A percentile compares a stretch with the other conserved stretches of the same genome.
These are phyloP conservation scores for Tachina lurida DNA, from an alignment of 2,888 invertebrate genomes.

Conservation along the genomic window DNA sequence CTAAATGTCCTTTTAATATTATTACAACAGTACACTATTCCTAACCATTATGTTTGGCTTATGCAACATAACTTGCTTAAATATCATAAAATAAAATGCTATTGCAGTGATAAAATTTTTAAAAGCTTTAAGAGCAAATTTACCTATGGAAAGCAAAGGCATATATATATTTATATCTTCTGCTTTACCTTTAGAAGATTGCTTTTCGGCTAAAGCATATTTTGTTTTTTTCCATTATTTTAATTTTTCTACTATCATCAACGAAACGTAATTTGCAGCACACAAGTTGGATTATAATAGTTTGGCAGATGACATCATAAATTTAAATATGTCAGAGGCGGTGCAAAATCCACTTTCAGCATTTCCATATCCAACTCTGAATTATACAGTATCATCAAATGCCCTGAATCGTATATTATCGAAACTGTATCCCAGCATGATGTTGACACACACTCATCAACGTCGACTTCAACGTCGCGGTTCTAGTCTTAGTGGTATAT, in stretches of 20 bases:
- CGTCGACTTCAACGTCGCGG: slow-evolving; percentile 69
- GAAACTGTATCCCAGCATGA: slow-evolving; percentile 70
- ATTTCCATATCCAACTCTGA: not conserved
- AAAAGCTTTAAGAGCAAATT: too few species aligned
- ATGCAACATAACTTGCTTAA: too few species aligned
- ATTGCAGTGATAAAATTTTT: too few species aligned
- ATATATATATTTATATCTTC: too few species aligned
- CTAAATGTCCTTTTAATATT: too few species aligned
- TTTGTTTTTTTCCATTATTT: not conserved
- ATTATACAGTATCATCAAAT: not conserved
- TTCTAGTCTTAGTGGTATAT: slow-evolving; percentile 66
- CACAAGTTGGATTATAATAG: slow-evolving; percentile 48
- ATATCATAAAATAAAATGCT: too few species aligned
- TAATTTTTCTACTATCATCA: not conserved
- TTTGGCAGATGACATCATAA: slow-evolving; percentile 47
- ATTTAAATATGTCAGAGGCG: slow-evolving; percentile 35
- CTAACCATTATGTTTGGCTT: too few species aligned
- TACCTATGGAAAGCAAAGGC: too few species aligned
- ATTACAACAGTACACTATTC: too few species aligned
- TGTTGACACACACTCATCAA: slow-evolving; percentile 50
- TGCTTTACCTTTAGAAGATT: not conserved
- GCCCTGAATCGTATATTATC: slow-evolving; percentile 73
- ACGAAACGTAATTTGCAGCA: slow-evolving; percentile 21
- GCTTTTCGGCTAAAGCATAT: slow-evolving; percentile 1
- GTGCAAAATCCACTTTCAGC: slow-evolving; percentile 14